Base-by-base conservation (phyloP, 1,140 invertebrate genomes). In the Heliconius melpomene region DNA sequence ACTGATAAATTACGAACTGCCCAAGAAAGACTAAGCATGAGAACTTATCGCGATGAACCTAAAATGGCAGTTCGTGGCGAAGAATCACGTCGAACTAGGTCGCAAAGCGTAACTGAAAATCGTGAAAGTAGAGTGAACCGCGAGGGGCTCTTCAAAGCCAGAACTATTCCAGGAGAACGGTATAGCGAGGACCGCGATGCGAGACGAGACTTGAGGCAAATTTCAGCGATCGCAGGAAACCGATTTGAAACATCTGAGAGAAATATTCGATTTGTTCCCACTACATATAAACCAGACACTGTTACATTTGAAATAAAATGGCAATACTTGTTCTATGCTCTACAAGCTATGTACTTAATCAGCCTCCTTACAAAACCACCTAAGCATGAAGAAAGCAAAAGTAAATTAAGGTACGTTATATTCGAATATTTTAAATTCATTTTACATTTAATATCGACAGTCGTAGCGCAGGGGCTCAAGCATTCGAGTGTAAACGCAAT, bases 391-490 rank as follows among this genome's bases (percentile, higher is more conserved):
- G 60, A 81, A 32, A 80, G 85, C 36, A 70, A 60, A 18, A 87
- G 87, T 72, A 81, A 79, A 79, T 77, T 73, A 50, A 86, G 80
- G 90, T 91, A 85, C 80, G 83, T 82, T n/a, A 72, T 71, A 81
- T 73, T 79, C 1, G 18, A 57, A 57, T n/a, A n/a, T 57, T 57
- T 52, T 6, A 57, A 23, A n/a, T 8, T 7, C 7, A 57, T 7
- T 57, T 57, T 57, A 57, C n/a, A 57, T 50, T 50, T 50, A 5
- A 50, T 18, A 50, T 50, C 40, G 11, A 40, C 40, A 13, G 13
- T 46, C 40, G 40, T 13, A 3, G 40, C 11, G 40, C 11, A 40
- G 40, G 11, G 13, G 40, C 40, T 13, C 40, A 13, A 13, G 40
- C 11, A 13, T 46, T 3, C 11, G 40, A 46, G 11, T 13, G 11